Evolutionary conservation across 2,888 invertebrate genomes (phyloP), one percentile per base, ranked within the genome.

Genomic region (Hanleya hanleyi): DNA sequence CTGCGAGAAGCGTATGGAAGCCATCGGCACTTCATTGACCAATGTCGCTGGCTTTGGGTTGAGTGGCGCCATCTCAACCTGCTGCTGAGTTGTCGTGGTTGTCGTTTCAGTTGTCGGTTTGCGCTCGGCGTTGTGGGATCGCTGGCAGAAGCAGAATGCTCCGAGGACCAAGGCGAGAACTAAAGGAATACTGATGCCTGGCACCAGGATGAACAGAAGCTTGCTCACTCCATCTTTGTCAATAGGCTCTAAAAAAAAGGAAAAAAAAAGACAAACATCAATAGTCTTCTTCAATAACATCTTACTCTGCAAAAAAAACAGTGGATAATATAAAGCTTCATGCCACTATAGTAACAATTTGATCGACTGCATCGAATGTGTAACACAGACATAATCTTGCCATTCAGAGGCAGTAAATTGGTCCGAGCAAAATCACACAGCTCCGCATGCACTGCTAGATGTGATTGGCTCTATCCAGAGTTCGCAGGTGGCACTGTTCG

Each of bases 11-110:
- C 86, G 83, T 68, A 90, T 95, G 90, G 96, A 95, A 74, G 95
- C 94, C 74, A 96, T 92, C 0, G 95, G 95, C 88, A 96, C 97
- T 84, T 97, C 97, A 2, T 96, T 94, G 57, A 97, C 95, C 83
- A 95, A 91, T 1, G 94, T 88, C 80, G 78, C 68, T 6, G 79
- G 73, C 70, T 87, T 87, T 18, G 85, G 83, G 51, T 86, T 87
- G 12, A 86, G 78, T 38, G 89, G 84, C 74, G 84, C 83, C 71
- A 87, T 79, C 77, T 89, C 88, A 80, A 86, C 81, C 7, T 79
- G 78, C 49, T 81, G 67, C 32, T 64, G 64, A 7, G 15, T 38
- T 15, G 22, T 38, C 4, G 1, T 29, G 26, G 15, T 38, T 15
- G 22, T 38, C 4, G 1, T 29, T 3, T 1, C 29, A 4, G 15